phyloP scores from a whole-genome alignment of 2,888 invertebrate genomes.

The Caenorhabditis macrosperma region DNA sequence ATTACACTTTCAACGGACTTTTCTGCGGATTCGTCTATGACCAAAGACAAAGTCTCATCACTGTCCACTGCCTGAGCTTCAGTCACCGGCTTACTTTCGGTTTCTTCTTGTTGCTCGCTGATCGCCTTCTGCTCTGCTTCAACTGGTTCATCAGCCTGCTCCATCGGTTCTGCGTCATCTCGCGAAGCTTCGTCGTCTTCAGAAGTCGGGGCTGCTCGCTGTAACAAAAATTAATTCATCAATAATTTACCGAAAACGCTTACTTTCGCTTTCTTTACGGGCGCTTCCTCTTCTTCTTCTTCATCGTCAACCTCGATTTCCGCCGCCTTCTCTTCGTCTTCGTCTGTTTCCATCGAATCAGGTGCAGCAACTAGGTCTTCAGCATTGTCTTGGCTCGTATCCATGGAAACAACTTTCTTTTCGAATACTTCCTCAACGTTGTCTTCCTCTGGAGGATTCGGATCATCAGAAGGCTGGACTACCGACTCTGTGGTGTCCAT shows the following conservation, averaged over 20 bases:
- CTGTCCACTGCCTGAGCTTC: no score
- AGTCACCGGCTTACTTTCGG: no score
- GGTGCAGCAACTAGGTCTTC: background rate
- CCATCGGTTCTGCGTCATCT: background rate
- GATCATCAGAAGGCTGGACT: background rate
- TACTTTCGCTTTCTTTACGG: constrained; percentile 29
- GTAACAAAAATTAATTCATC: background rate
- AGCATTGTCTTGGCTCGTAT: constrained; percentile 20
- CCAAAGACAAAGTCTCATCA: no score
- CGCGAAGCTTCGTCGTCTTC: background rate
- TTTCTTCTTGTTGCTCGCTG: no score
- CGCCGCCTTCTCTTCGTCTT: background rate
- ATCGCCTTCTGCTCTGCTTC: background rate
- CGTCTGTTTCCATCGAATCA: background rate
- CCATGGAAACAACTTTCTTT: constrained; percentile 51
- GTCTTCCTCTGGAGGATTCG: background rate
- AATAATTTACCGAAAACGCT: background rate
- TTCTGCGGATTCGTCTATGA: constrained; percentile 10
- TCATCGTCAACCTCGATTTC: constrained; percentile 3
- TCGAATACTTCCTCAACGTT: constrained; percentile 31
- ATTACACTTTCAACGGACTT: background rate
- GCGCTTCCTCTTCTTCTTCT: constrained; percentile 28
- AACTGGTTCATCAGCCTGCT: constrained; percentile 17
- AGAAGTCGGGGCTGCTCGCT: background rate
- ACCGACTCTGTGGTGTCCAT: background rate